Percentiles rank a stretch among this genome's conserved stretches.
phyloP scores from a whole-genome alignment of 2,113 vertebrate genomes.

The Calyptommatus sinebrachiatus region DNA sequence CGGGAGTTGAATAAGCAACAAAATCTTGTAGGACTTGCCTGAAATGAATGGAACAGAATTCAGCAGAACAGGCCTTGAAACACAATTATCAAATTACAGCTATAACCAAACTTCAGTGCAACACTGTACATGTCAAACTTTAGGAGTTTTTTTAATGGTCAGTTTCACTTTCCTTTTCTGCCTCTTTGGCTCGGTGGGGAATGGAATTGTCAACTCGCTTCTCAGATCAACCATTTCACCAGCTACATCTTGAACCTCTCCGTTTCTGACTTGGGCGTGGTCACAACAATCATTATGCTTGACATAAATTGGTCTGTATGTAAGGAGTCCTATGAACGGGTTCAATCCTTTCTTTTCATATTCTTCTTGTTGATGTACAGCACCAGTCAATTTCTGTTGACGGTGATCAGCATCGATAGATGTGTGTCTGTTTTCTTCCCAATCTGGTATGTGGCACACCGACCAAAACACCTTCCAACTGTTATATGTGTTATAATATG shows the following conservation, averaged over 20 bases:
- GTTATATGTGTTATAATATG: constrained; percentile 10
- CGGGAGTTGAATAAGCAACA: too few relatives aligned
- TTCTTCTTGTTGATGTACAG: neutral
- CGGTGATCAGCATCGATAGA: neutral
- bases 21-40: too few relatives aligned
- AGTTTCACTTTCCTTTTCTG: neutral
- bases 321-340: too few relatives aligned
- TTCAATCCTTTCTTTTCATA: too few relatives aligned
- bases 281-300: neutral
- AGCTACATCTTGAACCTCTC: constrained; percentile 1
- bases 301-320: too few relatives aligned
- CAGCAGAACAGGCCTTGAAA: too few relatives aligned
- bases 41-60: too few relatives aligned
- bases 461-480: neutral
- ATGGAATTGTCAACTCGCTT: neutral
- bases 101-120: too few relatives aligned
- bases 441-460: neutral
- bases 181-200: neutral
- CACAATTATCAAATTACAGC: too few relatives aligned
- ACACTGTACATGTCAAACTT: too few relatives aligned
- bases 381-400: constrained; percentile 37
- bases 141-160: too few relatives aligned
- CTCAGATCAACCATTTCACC: neutral
- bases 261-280: constrained; percentile 1
- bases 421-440: constrained; percentile 17